phyloP scores from a whole-genome alignment of 2,113 vertebrate species.

The Poeciliopsis turrubarensis region DNA sequence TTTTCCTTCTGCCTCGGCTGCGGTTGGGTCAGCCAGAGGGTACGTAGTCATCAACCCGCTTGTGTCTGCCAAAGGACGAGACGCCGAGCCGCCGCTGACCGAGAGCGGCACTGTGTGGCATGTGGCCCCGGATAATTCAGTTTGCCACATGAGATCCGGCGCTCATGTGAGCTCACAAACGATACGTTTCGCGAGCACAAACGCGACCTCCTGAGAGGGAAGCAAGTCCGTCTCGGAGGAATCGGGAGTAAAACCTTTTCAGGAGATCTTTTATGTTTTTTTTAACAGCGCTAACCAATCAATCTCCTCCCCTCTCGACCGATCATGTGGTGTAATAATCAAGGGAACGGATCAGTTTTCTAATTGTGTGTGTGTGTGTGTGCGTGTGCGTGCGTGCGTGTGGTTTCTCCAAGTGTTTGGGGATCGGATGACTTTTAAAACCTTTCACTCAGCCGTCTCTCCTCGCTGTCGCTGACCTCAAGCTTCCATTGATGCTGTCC shows the following conservation, averaged over 20 bases:
- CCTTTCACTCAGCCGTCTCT: conserved; percentile 16
- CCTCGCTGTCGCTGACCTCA: conserved; percentile 11
- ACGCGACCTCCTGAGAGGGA: too few species aligned
- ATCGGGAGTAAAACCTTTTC: not conserved
- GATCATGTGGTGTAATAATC: not conserved
- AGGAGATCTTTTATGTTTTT: not conserved
- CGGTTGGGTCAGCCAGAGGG: too few species aligned
- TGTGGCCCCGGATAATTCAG: too few species aligned
- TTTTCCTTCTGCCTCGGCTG: too few species aligned
- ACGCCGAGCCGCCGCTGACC: too few species aligned
- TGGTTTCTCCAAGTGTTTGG: conserved; percentile 8
- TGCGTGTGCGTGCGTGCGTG: not conserved
- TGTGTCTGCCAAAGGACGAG: too few species aligned
- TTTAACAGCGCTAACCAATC: not conserved
- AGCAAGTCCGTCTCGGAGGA: not conserved
- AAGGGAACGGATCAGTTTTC: not conserved
- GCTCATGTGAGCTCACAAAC: not conserved
- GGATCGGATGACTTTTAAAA: conserved; percentile 48
- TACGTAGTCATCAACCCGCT: too few species aligned
- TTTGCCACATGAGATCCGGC: too few species aligned
- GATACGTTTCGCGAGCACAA: not conserved
- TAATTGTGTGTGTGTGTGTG: not conserved
- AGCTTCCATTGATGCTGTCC: conserved; percentile 19
- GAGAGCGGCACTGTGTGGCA: too few species aligned
- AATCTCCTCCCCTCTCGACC: not conserved